A percentile compares a stretch with the other conserved stretches of the same genome.
phyloP scores from a whole-genome alignment of 2,113 vertebrate genomes.

The Stigmatopora argus region DNA sequence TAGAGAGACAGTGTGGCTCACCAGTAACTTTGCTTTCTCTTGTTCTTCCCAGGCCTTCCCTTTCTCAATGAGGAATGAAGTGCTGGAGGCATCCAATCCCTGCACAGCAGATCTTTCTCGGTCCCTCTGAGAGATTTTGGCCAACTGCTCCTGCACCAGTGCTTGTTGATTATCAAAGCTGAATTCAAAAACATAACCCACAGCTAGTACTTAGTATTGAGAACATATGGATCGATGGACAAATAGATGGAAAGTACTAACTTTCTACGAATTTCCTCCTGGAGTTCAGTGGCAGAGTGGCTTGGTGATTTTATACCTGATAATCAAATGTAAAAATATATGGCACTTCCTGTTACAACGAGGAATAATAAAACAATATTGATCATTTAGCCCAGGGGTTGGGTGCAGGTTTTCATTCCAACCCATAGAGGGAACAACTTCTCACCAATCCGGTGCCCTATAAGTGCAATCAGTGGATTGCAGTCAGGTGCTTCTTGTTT shows the following conservation, averaged over 20 bases:
- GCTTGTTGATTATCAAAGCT: constrained; percentile 82
- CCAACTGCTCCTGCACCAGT: constrained; percentile 77
- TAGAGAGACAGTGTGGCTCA: constrained; percentile 62
- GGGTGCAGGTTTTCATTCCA: too few species aligned
- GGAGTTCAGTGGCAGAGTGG: constrained; percentile 55
- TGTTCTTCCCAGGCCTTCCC: constrained; percentile 59
- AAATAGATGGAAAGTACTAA: constrained; percentile 52
- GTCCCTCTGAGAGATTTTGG: constrained; percentile 73
- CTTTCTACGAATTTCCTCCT: constrained; percentile 79
- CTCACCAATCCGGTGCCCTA: too few species aligned
- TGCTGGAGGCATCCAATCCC: constrained; percentile 52
- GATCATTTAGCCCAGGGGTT: too few species aligned
- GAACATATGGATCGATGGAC: neutral
- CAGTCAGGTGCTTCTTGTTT: too few species aligned
- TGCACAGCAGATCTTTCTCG: constrained; percentile 29
- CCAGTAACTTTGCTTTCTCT: constrained; percentile 69
- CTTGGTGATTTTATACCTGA: constrained; percentile 47
- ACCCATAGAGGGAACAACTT: too few species aligned
- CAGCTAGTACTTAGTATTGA: neutral
- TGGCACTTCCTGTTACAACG: neutral
- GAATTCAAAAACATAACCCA: constrained; percentile 4
- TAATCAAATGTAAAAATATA: constrained; percentile 16
- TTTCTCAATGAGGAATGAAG: constrained; percentile 57
- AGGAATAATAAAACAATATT: neutral
- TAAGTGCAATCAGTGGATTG: too few species aligned